Percentiles rank a stretch among this genome's conserved stretches.
Conservation (phyloP, 2,113 vertebrate species). For the Pteronura brasiliensis region DNA sequence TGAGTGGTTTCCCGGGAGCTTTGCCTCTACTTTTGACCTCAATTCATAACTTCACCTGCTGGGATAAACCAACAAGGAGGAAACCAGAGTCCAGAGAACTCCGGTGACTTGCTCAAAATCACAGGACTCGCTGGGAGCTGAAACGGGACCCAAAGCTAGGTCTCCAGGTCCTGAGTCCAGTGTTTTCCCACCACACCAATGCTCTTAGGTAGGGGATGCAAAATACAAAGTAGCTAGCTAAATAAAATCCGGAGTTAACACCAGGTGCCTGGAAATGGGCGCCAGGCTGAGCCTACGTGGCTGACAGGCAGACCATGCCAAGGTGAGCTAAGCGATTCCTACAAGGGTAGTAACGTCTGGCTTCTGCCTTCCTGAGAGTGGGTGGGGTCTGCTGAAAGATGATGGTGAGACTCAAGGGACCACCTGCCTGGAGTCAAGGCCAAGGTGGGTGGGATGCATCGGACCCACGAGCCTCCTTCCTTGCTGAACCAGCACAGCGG, state of each 20-base stretch:
- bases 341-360: neutral
- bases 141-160: neutral
- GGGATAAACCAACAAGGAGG: neutral
- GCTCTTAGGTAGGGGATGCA: neutral
- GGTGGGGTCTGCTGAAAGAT: neutral
- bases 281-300: neutral
- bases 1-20: neutral
- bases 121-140: neutral
- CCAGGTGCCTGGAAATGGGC: neutral
- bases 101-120: neutral
- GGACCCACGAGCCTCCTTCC: neutral
- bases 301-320: neutral
- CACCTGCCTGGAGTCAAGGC: neutral
- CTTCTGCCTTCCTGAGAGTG: neutral
- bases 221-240: neutral
- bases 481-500: neutral
- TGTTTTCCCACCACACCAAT: neutral
- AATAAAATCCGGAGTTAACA: neutral
- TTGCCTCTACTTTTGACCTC: neutral
- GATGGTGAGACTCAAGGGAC: neutral
- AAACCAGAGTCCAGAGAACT: neutral
- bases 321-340: neutral
- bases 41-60: neutral
- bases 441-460: neutral
- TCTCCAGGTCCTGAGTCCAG: neutral